phyloP scores from a whole-genome alignment of 2,797 vertebrate species.

The Eutrigla gurnardus region DNA sequence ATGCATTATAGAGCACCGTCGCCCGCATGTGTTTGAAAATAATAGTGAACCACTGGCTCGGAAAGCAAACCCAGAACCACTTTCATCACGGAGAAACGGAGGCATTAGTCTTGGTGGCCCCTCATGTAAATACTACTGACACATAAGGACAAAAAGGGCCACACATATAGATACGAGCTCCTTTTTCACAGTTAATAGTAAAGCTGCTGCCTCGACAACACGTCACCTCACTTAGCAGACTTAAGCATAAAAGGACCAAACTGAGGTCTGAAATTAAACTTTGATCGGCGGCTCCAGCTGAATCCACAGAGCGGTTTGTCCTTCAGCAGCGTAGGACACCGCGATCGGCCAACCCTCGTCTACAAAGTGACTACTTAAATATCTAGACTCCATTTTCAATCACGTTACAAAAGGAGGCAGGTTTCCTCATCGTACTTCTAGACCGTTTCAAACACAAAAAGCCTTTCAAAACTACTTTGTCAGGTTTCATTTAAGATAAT shows the following conservation, averaged over 20 bases:
- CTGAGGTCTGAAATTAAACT: constrained; percentile 21
- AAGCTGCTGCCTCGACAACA: background rate
- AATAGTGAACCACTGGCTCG: background rate
- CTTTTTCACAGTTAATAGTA: constrained; percentile 5
- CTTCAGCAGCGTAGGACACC: background rate
- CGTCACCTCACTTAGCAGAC: constrained; percentile 16
- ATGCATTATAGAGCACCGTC: constrained; percentile 26
- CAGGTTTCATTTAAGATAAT: too few relatives aligned
- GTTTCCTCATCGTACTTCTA: too few relatives aligned
- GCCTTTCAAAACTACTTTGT: too few relatives aligned
- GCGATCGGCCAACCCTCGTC: too few relatives aligned
- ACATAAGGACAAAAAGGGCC: constrained; percentile 13
- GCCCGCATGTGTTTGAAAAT: constrained; percentile 1
- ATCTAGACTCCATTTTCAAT: too few relatives aligned
- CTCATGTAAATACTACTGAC: constrained; percentile 19
- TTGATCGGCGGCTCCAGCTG: constrained; percentile 15
- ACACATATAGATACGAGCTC: background rate
- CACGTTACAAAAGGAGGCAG: too few relatives aligned
- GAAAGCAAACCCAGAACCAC: constrained; percentile 24
- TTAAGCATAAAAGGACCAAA: constrained; percentile 31
- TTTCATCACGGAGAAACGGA: constrained; percentile 24
- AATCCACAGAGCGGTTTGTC: background rate
- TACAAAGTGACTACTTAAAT: too few relatives aligned
- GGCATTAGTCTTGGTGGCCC: constrained; percentile 13
- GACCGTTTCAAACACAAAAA: too few relatives aligned